Percentiles rank a stretch among this genome's conserved stretches.
phyloP scores from a whole-genome alignment of 2,888 invertebrate species.

The Mayetiola destructor region DNA sequence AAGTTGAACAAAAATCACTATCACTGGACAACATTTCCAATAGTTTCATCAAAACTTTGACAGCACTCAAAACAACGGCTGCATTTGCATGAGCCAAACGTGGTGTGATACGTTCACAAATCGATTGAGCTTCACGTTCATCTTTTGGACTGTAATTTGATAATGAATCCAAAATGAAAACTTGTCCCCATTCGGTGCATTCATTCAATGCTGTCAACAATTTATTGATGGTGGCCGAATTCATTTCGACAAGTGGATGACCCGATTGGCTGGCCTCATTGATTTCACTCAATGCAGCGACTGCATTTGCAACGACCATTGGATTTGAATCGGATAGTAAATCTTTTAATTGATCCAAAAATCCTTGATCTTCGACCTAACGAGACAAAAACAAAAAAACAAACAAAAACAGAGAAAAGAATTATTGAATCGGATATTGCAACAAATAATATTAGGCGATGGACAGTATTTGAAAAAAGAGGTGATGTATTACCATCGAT shows the following conservation, averaged over 20 bases:
- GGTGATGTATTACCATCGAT: conserved; percentile 50
- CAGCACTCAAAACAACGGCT: conserved; percentile 94
- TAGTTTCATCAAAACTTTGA: conserved; percentile 94
- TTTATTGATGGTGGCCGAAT: conserved; percentile 95
- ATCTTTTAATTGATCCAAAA: conserved; percentile 92
- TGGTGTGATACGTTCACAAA: conserved; percentile 94
- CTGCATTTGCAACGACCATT: conserved; percentile 99
- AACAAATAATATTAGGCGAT: too few relatives aligned
- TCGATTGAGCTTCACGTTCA: conserved; percentile 95
- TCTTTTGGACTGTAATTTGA: conserved; percentile 95
- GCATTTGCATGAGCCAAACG: conserved; percentile 97
- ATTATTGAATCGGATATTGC: too few relatives aligned
- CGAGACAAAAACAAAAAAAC: neutral
- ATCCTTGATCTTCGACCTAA: conserved; percentile 57
- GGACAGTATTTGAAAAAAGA: too few relatives aligned
- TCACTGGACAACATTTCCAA: conserved; percentile 93
- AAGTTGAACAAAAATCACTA: conserved; percentile 81
- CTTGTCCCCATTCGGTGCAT: conserved; percentile 98
- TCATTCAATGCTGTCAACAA: conserved; percentile 95
- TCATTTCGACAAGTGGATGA: conserved; percentile 87
- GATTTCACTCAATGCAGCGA: conserved; percentile 95
- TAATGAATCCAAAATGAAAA: conserved; percentile 93
- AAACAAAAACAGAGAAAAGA: too few relatives aligned
- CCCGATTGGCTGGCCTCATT: conserved; percentile 93
- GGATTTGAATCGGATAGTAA: conserved; percentile 97